phyloP scores from a whole-genome alignment of 2,888 invertebrate genomes.

The Leucophenga maculata region DNA sequence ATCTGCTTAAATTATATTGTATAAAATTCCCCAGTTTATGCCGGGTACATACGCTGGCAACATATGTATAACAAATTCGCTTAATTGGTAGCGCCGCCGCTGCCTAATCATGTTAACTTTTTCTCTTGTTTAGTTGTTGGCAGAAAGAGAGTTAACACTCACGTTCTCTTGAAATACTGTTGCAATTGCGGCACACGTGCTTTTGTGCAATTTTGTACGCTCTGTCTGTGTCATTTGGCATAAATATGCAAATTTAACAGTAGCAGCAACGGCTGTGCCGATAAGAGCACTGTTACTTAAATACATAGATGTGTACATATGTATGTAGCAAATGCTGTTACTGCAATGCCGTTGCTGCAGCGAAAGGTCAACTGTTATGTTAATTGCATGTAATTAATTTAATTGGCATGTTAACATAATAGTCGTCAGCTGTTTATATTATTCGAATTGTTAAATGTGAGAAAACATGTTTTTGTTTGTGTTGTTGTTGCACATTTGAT shows the following conservation, averaged over 20 bases:
- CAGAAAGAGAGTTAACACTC: too few species aligned
- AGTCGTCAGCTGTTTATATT: too few species aligned
- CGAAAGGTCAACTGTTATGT: slow-evolving; percentile 11
- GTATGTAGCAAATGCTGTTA: neutral
- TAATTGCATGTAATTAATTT: neutral
- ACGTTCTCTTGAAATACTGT: neutral
- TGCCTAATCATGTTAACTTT: too few species aligned
- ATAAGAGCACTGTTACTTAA: neutral
- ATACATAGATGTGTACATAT: slow-evolving; percentile 17
- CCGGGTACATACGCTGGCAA: too few species aligned
- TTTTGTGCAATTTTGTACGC: slow-evolving; percentile 1
- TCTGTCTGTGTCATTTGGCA: neutral
- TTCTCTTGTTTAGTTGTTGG: too few species aligned
- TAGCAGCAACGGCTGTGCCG: slow-evolving; percentile 36
- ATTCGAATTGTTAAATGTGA: too few species aligned
- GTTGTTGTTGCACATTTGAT: neutral
- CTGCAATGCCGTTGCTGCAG: neutral
- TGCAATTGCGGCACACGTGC: neutral
- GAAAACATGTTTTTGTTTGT: too few species aligned
- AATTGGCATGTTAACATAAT: too few species aligned
- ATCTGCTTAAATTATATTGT: too few species aligned
- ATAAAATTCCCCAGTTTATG: too few species aligned
- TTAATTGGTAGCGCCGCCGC: too few species aligned
- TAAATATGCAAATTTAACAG: slow-evolving; percentile 26
- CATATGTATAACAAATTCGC: too few species aligned